Percentiles rank a stretch among this genome's conserved stretches.
Conservation (phyloP, 2,797 vertebrate genomes). For the Peromyscus attwateri region DNA sequence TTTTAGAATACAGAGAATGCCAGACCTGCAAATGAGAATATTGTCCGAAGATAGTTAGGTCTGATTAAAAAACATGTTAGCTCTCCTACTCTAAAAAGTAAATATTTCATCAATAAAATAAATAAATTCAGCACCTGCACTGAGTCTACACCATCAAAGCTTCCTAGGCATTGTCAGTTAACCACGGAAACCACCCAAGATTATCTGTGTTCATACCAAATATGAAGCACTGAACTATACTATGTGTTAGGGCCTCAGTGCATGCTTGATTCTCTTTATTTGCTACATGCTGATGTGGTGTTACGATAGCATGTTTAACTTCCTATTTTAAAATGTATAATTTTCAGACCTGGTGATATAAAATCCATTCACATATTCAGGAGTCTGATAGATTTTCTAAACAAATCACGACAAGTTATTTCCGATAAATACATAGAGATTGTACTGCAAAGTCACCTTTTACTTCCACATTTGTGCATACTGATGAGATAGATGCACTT, state of each 20-base stretch:
- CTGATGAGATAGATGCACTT: no score
- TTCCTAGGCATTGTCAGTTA: background rate
- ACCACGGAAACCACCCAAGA: background rate
- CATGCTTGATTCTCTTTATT: background rate
- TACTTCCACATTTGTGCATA: background rate
- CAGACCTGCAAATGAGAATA: background rate
- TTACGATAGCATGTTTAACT: no score
- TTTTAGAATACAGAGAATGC: background rate
- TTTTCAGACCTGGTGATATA: background rate
- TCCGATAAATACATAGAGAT: background rate
- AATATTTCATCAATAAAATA: background rate
- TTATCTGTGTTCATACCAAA: background rate
- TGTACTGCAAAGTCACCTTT: background rate
- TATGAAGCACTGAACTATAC: no score
- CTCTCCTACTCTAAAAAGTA: background rate
- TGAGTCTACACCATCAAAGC: no score
- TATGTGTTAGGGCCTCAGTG: background rate
- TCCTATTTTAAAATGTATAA: background rate
- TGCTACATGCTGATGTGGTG: background rate
- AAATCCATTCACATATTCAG: background rate
- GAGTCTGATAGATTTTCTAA: background rate
- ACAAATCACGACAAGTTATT: background rate
- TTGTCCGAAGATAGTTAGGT: background rate
- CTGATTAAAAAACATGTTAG: background rate
- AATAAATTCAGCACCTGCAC: background rate